Conservation (phyloP, 2,888 invertebrate genomes). For the Agapostemon virescens region DNA sequence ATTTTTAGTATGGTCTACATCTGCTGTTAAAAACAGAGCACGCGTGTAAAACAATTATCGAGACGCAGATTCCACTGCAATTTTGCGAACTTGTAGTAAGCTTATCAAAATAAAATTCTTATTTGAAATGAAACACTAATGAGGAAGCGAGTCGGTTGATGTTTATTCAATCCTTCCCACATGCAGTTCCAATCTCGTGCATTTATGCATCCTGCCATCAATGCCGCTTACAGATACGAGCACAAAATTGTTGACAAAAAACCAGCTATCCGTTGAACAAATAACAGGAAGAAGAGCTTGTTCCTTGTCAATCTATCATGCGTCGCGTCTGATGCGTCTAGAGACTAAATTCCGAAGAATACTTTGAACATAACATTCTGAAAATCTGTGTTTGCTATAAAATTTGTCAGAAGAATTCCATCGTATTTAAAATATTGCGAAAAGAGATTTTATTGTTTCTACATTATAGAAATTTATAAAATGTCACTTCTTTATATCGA, state of each 20-base stretch:
- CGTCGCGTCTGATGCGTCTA: not conserved
- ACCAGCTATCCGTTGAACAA: not conserved
- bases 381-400: not conserved
- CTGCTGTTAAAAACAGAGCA: too few relatives aligned
- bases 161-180: slow-evolving; percentile 40
- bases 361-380: not conserved
- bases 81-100: not conserved
- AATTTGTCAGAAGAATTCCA: not conserved
- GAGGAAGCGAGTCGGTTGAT: slow-evolving; percentile 21
- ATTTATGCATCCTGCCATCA: slow-evolving; percentile 8
- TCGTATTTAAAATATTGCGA: not conserved
- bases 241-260: not conserved
- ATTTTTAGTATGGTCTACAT: too few relatives aligned
- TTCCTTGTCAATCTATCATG: not conserved
- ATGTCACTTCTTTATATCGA: not conserved
- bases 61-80: not conserved
- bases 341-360: not conserved
- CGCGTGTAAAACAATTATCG: not conserved
- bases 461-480: not conserved
- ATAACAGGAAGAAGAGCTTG: slow-evolving; percentile 3
- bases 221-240: not conserved
- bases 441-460: not conserved
- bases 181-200: slow-evolving; percentile 14
- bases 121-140: not conserved
- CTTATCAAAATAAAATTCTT: not conserved